A percentile compares a stretch with the other conserved stretches of the same genome.
Evolutionary conservation across 2,888 invertebrate genomes (phyloP).

Genomic region (Drosophila monieri): DNA sequence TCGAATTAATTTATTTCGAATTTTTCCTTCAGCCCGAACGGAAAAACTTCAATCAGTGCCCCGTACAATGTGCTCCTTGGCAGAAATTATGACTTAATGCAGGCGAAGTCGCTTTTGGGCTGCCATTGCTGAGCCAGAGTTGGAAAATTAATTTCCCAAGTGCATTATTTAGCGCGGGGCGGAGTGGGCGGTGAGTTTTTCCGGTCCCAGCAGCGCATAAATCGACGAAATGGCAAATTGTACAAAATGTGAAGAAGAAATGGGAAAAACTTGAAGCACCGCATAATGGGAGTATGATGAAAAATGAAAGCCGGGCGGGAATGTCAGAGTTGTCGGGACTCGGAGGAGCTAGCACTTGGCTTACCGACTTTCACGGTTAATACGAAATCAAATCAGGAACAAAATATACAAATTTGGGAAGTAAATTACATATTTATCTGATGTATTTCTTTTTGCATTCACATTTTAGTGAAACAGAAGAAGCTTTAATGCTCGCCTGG

Average conservation of each 20-base stretch:
- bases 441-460: too few species aligned
- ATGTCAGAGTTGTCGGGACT: conserved; percentile 23
- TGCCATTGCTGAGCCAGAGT: conserved; percentile 11
- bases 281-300: conserved; percentile 38
- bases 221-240: conserved; percentile 58
- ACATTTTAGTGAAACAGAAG: conserved; percentile 10
- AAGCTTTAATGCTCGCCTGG: conserved; percentile 64
- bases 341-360: conserved; percentile 12
- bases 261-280: conserved; percentile 13
- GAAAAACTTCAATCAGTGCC: conserved; percentile 33
- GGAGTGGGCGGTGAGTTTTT: conserved; percentile 8
- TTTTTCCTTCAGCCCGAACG: conserved; percentile 2
- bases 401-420: background rate
- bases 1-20: conserved; percentile 58
- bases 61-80: conserved; percentile 7
- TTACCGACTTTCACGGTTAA: conserved; percentile 31
- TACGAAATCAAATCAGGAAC: conserved; percentile 18
- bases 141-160: conserved; percentile 69
- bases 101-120: conserved; percentile 12
- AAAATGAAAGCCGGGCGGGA: conserved; percentile 41
- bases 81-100: conserved; percentile 32
- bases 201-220: conserved; percentile 44
- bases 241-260: conserved; percentile 12
- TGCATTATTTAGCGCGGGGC: conserved; percentile 51
- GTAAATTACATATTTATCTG: background rate